Evolutionary conservation across 2,797 vertebrate genomes (phyloP).

Genomic region (Anolis apletophallus): DNA sequence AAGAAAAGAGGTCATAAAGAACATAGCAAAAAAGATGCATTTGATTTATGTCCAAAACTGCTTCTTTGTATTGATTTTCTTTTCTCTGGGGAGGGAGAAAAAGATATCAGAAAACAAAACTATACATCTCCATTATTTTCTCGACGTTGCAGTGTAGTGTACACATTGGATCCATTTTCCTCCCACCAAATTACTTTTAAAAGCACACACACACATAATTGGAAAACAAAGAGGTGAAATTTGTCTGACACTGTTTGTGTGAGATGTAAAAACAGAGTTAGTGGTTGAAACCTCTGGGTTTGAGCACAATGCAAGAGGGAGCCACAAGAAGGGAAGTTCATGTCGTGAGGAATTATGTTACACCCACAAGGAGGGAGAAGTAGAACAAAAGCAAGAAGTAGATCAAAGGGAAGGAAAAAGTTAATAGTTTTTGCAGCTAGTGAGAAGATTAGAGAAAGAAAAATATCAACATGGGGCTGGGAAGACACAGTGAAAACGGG

Average conservation of each 20-base stretch:
- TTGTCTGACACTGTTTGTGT: slow-evolving; percentile 28
- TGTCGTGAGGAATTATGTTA: slow-evolving; percentile 60
- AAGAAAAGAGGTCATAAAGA: slow-evolving; percentile 76
- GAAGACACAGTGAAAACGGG: slow-evolving; percentile 52
- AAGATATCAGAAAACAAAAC: slow-evolving; percentile 69
- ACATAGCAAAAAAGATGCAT: slow-evolving; percentile 72
- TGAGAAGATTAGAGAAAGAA: slow-evolving; percentile 74
- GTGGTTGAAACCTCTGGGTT: slow-evolving; percentile 9
- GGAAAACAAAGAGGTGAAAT: slow-evolving; percentile 23
- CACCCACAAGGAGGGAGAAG: slow-evolving; percentile 69
- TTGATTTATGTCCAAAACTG: slow-evolving; percentile 78
- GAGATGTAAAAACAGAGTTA: slow-evolving; percentile 30
- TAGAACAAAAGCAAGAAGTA: slow-evolving; percentile 71
- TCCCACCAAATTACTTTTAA: slow-evolving; percentile 42
- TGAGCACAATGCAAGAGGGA: slow-evolving; percentile 56
- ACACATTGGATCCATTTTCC: slow-evolving; percentile 69
- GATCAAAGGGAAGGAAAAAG: slow-evolving; percentile 73
- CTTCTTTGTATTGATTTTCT: slow-evolving; percentile 79
- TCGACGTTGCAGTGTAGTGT: slow-evolving; percentile 65
- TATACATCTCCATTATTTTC: slow-evolving; percentile 79
- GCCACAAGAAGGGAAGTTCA: slow-evolving; percentile 58
- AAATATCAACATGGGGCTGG: slow-evolving; percentile 69
- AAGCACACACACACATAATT: slow-evolving; percentile 35
- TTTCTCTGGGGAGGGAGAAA: slow-evolving; percentile 37
- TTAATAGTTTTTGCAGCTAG: slow-evolving; percentile 70